These are phyloP conservation scores for Ciconia maguari DNA, from an alignment of 2,113 vertebrate genomes.

Conservation along the genomic window DNA sequence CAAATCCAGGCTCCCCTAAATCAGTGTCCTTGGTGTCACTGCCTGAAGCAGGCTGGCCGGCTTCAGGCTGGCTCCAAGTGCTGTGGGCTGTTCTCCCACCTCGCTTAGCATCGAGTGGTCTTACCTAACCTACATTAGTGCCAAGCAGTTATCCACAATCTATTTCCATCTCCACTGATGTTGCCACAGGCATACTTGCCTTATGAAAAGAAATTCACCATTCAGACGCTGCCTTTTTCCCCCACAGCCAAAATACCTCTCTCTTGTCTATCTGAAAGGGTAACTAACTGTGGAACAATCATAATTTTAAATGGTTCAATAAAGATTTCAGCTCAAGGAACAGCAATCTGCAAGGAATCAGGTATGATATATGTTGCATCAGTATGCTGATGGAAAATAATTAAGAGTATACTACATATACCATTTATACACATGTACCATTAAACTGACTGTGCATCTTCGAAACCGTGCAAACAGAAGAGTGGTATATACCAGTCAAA, in stretches of 20 bases:
- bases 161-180: not conserved
- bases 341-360: not conserved
- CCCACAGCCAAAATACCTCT: not conserved
- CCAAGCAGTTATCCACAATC: not conserved
- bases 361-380: not conserved
- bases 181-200: not conserved
- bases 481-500: not conserved
- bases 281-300: not conserved
- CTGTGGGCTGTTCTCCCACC: not conserved
- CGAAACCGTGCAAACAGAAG: not conserved
- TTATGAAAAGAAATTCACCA: not conserved
- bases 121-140: not conserved
- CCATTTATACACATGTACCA: not conserved
- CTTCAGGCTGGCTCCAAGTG: not conserved
- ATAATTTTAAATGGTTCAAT: not conserved
- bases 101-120: not conserved
- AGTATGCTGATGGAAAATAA: not conserved
- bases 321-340: not conserved
- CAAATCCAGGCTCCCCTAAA: not conserved
- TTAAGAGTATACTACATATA: not conserved
- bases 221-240: accelerated
- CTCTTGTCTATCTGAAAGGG: not conserved
- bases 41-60: not conserved
- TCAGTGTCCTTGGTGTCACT: accelerated
- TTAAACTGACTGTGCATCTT: not conserved